Evolutionary conservation across 1,140 invertebrate species (phyloP), one percentile per base, ranked within the genome.

Genomic region (Amyelois transitella): DNA sequence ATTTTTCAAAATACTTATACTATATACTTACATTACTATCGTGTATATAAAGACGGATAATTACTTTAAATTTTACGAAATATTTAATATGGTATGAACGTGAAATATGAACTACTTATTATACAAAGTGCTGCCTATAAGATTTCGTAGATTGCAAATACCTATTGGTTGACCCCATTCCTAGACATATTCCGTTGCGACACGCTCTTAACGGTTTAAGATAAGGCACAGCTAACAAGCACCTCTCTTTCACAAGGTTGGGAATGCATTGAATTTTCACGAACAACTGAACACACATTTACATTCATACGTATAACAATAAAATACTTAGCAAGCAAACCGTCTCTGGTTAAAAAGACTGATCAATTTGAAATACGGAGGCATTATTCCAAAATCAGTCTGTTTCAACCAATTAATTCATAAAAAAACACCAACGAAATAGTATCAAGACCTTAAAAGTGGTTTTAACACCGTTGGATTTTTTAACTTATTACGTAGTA

Each of bases 181-280:
- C 3, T 38, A 38, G 32, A 38, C 32, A 38, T 38, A 14, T 14
- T 38, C n/a, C 17, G 32, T 38, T 6, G 32, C 7, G 17, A 38
- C n/a, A 2, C 7, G n/a, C 17, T 38, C n/a, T 38, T n/a, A 14
- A 38, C 32, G 12, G n/a, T 14, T 38, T 38, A 14, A 38, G 32
- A 38, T 38, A 38, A 38, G n/a, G 32, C n/a, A 38, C 12, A 2
- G 12, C 32, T 14, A 32, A 32, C 25, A 4, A 10, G 25, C 25
- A 32, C 10, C 7, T 32, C 22, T 6, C 32, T 14, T 38, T 38
- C 32, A 38, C 32, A 38, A 38, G 61, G 45, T 60, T 62, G 66
- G 78, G 78, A 81, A 81, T 81, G 78, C 69, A 72, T 64, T 54
- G 65, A 69, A 62, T 58, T 71, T 38, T 55, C 20, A 24, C 28